Base-by-base conservation (phyloP, 2,888 invertebrate species). In the Zygaena filipendulae region DNA sequence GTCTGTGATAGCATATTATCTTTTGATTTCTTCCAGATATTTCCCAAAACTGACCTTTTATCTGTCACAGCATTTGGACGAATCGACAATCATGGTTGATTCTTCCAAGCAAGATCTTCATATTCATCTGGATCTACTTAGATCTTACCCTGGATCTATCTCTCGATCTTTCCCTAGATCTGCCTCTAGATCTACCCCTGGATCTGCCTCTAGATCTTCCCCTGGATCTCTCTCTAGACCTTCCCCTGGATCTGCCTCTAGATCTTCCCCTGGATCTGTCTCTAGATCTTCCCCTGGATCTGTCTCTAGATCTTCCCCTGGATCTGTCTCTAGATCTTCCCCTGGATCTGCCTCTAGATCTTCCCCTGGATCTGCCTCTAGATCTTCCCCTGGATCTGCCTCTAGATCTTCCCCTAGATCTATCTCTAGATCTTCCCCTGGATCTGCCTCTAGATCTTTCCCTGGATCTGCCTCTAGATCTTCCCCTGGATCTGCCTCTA, bases 131-230 rank as follows among this genome's bases (percentile, higher is more conserved):
- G n/a, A n/a, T n/a, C n/a, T n/a, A n/a, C n/a, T 23, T n/a, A 19
- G 25, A 29, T 18, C 20, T 25, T 10, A 24, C 25, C 8, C 27
- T 14, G 2, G 39, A 39, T 12, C 29, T 30, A 4, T 28, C 27
- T 23, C 37, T 27, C 0, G 39, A 39, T 4, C 20, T 34, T 1
- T 26, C 22, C 22, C 25, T 36, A 11, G 31, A 40, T 11, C 32
- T 13, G 3, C 34, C 29, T 25, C 38, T 28, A 13, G 40, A 38
- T 18, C 19, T 27, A 8, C 21, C 26, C 22, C 37, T 24, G 3
- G 39, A 38, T 4, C 13, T 29, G 2, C 30, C 41, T 13, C 36
- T 34, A 3, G 46, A 44, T 21, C 29, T 32, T 13, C 29, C 39
- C 11, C 39, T 27, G 1, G 41, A 44, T n/a, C 18, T 22, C 1